These are phyloP conservation scores for Opisthograptis luteolata DNA, from an alignment of 2,888 invertebrate genomes.

Conservation along the genomic window DNA sequence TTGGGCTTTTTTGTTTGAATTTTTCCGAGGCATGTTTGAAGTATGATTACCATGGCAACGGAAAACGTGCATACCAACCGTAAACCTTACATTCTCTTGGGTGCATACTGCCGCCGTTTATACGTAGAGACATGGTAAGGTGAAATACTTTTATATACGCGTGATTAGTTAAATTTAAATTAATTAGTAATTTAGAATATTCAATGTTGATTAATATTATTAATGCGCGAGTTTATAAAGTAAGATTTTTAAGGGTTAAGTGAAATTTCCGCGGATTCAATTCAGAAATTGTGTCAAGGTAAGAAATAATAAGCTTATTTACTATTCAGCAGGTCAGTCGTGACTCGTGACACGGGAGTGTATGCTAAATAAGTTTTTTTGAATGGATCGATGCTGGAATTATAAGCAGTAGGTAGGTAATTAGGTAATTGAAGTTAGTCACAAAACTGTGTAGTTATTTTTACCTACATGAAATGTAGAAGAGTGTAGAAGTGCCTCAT, in stretches of 20 bases:
- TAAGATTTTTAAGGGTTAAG: constrained; percentile 8
- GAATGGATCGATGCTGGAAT: constrained; percentile 2
- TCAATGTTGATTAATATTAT: too few species aligned
- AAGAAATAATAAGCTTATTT: constrained; percentile 36
- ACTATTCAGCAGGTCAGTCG: constrained; percentile 29
- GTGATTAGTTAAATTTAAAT: neutral
- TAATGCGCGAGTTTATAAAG: too few species aligned
- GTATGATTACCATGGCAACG: constrained; percentile 26
- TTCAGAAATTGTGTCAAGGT: constrained; percentile 53
- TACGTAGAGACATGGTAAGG: too few species aligned
- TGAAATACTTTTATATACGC: constrained; percentile 9
- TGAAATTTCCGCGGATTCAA: neutral
- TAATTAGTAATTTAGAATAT: too few species aligned
- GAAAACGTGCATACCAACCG: constrained; percentile 17
- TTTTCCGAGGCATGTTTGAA: constrained; percentile 24
- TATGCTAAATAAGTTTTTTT: neutral
- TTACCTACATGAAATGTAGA: too few species aligned
- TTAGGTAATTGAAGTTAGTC: too few species aligned
- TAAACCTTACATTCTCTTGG: too few species aligned
- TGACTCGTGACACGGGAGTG: neutral
- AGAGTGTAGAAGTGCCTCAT: too few species aligned
- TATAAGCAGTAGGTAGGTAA: too few species aligned
- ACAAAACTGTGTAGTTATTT: too few species aligned
- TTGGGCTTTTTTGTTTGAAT: neutral
- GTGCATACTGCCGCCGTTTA: too few species aligned